Conservation (phyloP, 2,797 vertebrate species). For the Mico argentatus region DNA sequence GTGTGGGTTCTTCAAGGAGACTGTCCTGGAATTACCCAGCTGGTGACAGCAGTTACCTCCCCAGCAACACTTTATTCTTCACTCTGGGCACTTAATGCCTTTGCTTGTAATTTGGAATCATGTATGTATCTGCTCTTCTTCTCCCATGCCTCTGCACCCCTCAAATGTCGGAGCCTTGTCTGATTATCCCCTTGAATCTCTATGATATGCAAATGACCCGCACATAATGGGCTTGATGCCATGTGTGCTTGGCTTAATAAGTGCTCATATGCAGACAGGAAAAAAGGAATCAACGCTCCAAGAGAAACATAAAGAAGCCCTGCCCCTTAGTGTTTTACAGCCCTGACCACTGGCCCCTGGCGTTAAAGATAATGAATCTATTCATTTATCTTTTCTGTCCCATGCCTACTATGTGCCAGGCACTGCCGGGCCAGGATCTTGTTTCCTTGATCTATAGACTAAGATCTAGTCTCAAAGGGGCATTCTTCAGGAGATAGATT, state of each 20-base stretch:
- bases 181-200: not conserved
- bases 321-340: no score
- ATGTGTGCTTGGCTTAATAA: not conserved
- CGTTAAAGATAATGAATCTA: not conserved
- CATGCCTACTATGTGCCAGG: not conserved
- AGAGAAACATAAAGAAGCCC: not conserved
- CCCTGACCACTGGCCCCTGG: not conserved
- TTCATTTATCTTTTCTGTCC: not conserved
- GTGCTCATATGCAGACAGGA: not conserved
- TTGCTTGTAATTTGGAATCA: not conserved
- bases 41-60: not conserved
- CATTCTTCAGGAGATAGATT: not conserved
- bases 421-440: not conserved
- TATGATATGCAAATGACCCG: not conserved
- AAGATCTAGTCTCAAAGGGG: not conserved
- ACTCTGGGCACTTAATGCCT: not conserved
- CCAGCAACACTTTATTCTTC: not conserved
- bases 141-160: fast-evolving
- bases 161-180: not conserved
- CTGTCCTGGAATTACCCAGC: not conserved
- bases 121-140: not conserved
- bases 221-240: not conserved
- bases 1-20: not conserved
- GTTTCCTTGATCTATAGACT: not conserved
- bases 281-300: not conserved